Conservation (phyloP, 2,888 invertebrate species). For the Andrena chrysosceles region DNA sequence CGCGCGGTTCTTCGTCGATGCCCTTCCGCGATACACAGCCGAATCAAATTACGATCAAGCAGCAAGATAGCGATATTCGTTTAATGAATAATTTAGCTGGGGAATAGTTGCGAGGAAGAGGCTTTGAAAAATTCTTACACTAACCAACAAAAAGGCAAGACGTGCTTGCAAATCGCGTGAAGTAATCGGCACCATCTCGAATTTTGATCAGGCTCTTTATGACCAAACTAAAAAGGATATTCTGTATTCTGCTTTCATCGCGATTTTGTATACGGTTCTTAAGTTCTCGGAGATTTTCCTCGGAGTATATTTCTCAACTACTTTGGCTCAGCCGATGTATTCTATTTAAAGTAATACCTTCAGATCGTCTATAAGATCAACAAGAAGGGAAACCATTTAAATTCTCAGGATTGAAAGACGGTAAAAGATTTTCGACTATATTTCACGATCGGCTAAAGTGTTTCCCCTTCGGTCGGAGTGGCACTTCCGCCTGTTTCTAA, state of each 20-base stretch:
- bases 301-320: neutral
- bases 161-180: neutral
- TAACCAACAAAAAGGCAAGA: too few relatives aligned
- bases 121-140: neutral
- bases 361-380: slow-evolving; percentile 24
- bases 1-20: slow-evolving; percentile 16
- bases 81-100: slow-evolving; percentile 42
- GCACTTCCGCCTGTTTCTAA: neutral
- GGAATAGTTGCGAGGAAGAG: slow-evolving; percentile 17
- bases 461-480: too few relatives aligned
- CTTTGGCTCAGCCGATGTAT: slow-evolving; percentile 1
- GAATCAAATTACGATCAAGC: slow-evolving; percentile 45
- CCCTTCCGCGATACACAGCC: slow-evolving; percentile 15
- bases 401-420: neutral
- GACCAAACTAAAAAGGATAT: slow-evolving; percentile 41
- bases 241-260: slow-evolving; percentile 16
- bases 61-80: slow-evolving; percentile 6
- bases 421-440: neutral
- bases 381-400: neutral
- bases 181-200: slow-evolving; percentile 32
- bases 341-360: neutral
- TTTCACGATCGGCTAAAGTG: too few relatives aligned
- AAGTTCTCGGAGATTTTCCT: neutral
- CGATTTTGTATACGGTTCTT: neutral
- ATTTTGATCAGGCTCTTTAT: slow-evolving; percentile 34